Evolutionary conservation across 2,888 invertebrate genomes (phyloP).

Genomic region (Drosophila kambysellisi): DNA sequence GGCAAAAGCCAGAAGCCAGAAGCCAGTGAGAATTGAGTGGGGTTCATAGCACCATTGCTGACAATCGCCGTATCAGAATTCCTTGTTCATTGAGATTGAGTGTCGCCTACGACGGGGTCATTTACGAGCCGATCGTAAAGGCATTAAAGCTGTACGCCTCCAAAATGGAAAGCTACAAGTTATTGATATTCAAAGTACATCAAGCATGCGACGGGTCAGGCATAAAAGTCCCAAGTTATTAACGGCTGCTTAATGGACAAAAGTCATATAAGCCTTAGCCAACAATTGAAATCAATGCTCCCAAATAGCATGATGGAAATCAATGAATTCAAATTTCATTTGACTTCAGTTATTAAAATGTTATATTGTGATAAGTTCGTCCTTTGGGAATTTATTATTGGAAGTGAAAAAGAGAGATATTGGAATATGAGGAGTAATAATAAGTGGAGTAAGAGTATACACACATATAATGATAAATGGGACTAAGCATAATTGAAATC

Average conservation of each 20-base stretch:
- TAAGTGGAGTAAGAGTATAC: neutral
- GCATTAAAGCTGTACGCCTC: slow-evolving; percentile 10
- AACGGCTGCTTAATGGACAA: slow-evolving; percentile 1
- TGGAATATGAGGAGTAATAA: neutral
- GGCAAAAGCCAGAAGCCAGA: neutral
- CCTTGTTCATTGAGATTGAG: slow-evolving; percentile 54
- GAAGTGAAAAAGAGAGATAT: neutral
- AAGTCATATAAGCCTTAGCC: slow-evolving; percentile 9
- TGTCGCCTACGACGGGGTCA: slow-evolving; percentile 20
- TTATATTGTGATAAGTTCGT: neutral
- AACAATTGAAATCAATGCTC: slow-evolving; percentile 2
- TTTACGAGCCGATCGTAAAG: slow-evolving; percentile 53
- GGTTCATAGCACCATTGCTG: slow-evolving; percentile 10
- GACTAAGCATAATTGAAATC: slow-evolving; percentile 1
- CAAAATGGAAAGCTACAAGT: slow-evolving; percentile 37
- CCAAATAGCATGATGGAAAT: slow-evolving; percentile 13
- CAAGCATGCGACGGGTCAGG: slow-evolving; percentile 29
- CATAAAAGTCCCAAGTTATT: slow-evolving; percentile 10
- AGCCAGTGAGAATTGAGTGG: neutral
- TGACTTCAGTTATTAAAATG: slow-evolving; percentile 16
- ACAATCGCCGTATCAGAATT: slow-evolving; percentile 49
- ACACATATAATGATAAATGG: neutral
- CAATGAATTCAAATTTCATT: slow-evolving; percentile 15
- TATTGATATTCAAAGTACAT: slow-evolving; percentile 59
- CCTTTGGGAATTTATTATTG: neutral